These are phyloP conservation scores for Pollimyrus isidori DNA, from an alignment of 2,113 vertebrate genomes.

Conservation along the genomic window DNA sequence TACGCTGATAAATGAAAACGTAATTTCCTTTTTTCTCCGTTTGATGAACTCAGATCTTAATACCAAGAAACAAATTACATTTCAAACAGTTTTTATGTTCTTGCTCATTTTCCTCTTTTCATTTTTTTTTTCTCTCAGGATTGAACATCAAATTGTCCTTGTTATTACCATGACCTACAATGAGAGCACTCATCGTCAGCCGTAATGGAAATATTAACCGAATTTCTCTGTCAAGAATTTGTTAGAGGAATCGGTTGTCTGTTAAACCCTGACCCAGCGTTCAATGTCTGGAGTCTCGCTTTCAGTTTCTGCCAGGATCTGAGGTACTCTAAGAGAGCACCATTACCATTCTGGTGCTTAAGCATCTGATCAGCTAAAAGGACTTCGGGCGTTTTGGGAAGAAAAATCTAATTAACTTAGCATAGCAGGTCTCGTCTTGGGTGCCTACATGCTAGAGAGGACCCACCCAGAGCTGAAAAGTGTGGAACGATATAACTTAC, in stretches of 20 bases:
- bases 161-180: slow-evolving; percentile 12
- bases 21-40: neutral
- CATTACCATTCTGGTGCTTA: neutral
- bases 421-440: neutral
- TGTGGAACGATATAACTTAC: neutral
- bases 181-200: neutral
- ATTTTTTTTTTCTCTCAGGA: neutral
- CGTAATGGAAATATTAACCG: slow-evolving; percentile 5
- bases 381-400: neutral
- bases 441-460: neutral
- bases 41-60: neutral
- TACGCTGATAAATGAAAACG: slow-evolving; percentile 2
- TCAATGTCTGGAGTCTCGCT: neutral
- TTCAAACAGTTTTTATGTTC: slow-evolving; percentile 11
- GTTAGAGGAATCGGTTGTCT: neutral
- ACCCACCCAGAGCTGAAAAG: neutral
- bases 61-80: slow-evolving; percentile 11
- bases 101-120: neutral
- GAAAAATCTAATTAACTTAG: neutral
- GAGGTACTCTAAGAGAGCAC: neutral
- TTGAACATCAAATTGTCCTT: slow-evolving; percentile 4
- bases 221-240: neutral
- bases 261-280: neutral
- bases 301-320: neutral
- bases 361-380: neutral